Evolutionary conservation across 1,140 invertebrate genomes (phyloP), one percentile per base, ranked within the genome.

Genomic region (Pseudomyrmex gracilis): DNA sequence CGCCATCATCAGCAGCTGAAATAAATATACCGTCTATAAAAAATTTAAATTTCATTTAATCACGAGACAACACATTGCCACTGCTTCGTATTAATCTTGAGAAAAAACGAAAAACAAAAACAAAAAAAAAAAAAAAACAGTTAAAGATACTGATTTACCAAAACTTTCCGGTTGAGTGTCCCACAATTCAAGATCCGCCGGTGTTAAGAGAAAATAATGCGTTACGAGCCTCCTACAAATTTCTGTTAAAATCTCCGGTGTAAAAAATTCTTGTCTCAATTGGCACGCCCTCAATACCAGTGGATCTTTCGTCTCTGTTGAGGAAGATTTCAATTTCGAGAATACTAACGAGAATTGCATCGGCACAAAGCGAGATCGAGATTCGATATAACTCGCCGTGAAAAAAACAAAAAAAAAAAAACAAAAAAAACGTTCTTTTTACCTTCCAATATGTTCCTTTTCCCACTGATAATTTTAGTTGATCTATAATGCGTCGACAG

Each of bases 121-220:
- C n/a, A 34, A 5, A 34, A 34, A 34, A 34, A 34, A 34, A 24
- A 24, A 24, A 1, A 24, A 24, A 24, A 34, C 4, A 34, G 34
- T 34, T 5, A 5, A 34, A 34, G 34, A 66, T 43, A 20, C 8
- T 17, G 1, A 5, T 43, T 94, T 94, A 96, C 96, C 97, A 94
- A 98, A 99, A 85, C 96, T 97, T 95, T 99, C 98, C 0, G 98
- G 98, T 94, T 99, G 97, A 10, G 96, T 95, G 90, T 98, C 97
- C 98, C 98, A 99, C n/a, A 96, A 95, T 70, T 97, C 96, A 60
- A 99, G 94, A 93, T 99, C 98, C 68, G 97, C 96, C 73, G 96
- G 95, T 3, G 97, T 98, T 13, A 99, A 95, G 43, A 98, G 95
- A 91, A 99, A 98, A 93, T 99, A 99, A 87, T 98, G 97, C 0